Evolutionary conservation across 2,113 vertebrate species (phyloP).

Genomic region (Raphicerus campestris): DNA sequence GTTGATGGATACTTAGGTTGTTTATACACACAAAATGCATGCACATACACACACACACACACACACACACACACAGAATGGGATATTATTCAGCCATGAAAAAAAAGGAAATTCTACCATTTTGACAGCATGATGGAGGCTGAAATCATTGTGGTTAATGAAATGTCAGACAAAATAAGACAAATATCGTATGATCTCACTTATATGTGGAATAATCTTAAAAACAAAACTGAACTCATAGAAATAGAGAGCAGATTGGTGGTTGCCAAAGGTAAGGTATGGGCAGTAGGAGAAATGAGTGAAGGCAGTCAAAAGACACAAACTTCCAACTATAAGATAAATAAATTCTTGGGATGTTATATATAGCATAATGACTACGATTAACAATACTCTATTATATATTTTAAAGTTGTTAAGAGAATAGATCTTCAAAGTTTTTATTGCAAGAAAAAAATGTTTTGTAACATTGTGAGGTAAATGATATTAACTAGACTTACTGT

Average conservation of each 20-base stretch:
- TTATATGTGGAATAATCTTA: not conserved
- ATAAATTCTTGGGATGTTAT: not conserved
- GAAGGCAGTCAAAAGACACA: not conserved
- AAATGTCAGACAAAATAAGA: not conserved
- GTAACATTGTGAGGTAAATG: not conserved
- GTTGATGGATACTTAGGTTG: not conserved
- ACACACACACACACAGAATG: not conserved
- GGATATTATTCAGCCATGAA: not conserved
- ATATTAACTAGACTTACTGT: not conserved
- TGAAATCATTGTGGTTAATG: not conserved
- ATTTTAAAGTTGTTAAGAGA: not conserved
- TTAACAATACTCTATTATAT: not conserved
- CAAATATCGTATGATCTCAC: not conserved
- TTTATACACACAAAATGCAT: not conserved
- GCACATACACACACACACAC: not conserved
- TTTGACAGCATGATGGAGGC: not conserved
- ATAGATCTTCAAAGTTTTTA: not conserved
- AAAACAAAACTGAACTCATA: not conserved
- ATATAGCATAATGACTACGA: not conserved
- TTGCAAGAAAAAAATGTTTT: not conserved
- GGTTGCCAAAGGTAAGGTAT: not conserved
- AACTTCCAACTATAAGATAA: not conserved
- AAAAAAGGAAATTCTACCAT: not conserved
- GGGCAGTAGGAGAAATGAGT: not conserved
- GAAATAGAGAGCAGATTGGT: not conserved